Conservation (phyloP, 23 tunicate species). For the Aplidium turbinatum region DNA sequence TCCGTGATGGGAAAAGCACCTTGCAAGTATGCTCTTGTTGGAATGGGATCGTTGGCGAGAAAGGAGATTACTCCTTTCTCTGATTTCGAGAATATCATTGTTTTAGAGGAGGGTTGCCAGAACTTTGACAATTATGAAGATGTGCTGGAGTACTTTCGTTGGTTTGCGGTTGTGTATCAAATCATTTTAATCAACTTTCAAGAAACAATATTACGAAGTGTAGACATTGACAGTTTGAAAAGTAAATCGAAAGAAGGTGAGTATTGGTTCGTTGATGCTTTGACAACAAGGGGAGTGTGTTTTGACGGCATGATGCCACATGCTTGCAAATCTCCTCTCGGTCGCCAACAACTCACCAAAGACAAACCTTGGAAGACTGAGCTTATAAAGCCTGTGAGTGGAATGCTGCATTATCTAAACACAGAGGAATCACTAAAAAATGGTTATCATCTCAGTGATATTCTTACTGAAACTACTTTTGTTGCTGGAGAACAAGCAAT, state of each 20-base stretch:
- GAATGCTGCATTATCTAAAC: constrained; percentile 34
- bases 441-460: constrained; percentile 38
- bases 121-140: background rate
- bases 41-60: background rate
- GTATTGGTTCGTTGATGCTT: constrained; percentile 33
- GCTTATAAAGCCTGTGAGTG: constrained; percentile 36
- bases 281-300: constrained; percentile 32
- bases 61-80: background rate
- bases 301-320: constrained; percentile 48
- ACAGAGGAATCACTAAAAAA: constrained; percentile 18
- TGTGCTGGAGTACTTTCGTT: background rate
- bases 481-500: constrained; percentile 30
- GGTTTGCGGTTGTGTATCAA: constrained; percentile 17
- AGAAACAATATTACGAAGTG: constrained; percentile 12
- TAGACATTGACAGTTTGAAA: background rate
- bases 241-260: background rate
- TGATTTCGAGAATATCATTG: constrained; percentile 10
- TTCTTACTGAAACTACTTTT: constrained; percentile 37
- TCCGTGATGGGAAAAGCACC: constrained; percentile 7
- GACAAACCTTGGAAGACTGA: constrained; percentile 13
- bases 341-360: constrained; percentile 28
- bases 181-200: too few species aligned
- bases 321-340: constrained; percentile 36
- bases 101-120: background rate
- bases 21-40: constrained; percentile 3